Evolutionary conservation across 2,113 vertebrate species (phyloP).

Genomic region (Gobiocypris rarus): DNA sequence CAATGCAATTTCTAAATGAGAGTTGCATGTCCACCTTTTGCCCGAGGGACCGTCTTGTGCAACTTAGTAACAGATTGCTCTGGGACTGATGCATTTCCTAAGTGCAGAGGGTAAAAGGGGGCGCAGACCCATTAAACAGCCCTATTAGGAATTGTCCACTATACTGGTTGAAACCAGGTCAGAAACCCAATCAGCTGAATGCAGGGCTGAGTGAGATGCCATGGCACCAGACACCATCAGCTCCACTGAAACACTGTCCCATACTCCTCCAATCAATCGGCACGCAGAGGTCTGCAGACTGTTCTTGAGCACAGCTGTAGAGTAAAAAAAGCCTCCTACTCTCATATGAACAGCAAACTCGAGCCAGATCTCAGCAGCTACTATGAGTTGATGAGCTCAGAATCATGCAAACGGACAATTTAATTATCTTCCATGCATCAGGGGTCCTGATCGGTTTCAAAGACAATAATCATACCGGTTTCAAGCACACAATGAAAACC

Average conservation of each 20-base stretch:
- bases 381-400: neutral
- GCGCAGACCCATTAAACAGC: slow-evolving; percentile 46
- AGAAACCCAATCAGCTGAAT: slow-evolving; percentile 66
- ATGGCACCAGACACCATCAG: slow-evolving; percentile 46
- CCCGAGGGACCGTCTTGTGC: neutral
- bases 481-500: neutral
- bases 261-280: slow-evolving; percentile 68
- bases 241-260: slow-evolving; percentile 52
- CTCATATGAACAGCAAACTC: neutral
- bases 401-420: neutral
- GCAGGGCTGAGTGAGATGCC: slow-evolving; percentile 46
- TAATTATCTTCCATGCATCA: slow-evolving; percentile 16
- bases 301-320: slow-evolving; percentile 57
- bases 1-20: slow-evolving; percentile 10
- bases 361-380: neutral
- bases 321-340: slow-evolving; percentile 14
- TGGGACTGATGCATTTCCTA: slow-evolving; percentile 43
- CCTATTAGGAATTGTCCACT: slow-evolving; percentile 53
- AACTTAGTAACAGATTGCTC: slow-evolving; percentile 28
- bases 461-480: slow-evolving; percentile 6
- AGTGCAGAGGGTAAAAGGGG: slow-evolving; percentile 59
- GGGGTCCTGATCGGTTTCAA: neutral
- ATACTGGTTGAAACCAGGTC: slow-evolving; percentile 45
- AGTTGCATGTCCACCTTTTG: neutral
- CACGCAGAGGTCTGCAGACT: slow-evolving; percentile 36